A percentile compares a stretch with the other conserved stretches of the same genome.
Conservation (phyloP, 2,797 vertebrate species). For the Octomys mimax region DNA sequence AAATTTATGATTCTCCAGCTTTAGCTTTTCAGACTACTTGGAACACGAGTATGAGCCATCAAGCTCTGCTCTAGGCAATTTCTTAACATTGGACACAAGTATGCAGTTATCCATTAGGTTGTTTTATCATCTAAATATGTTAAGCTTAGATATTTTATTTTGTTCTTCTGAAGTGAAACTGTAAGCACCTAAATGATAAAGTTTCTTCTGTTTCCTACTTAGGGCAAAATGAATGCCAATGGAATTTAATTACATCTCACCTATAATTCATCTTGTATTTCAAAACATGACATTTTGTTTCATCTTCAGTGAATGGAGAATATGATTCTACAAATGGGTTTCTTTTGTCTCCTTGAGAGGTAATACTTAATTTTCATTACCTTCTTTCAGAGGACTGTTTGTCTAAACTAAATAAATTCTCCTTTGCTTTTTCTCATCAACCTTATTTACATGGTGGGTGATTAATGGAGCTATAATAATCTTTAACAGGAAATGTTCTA, state of each 20-base stretch:
- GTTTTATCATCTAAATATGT: constrained; percentile 1
- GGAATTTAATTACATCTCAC: not conserved
- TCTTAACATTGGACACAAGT: not conserved
- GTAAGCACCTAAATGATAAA: not conserved
- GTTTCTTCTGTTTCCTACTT: not conserved
- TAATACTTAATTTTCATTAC: not conserved
- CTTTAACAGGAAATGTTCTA: constrained; percentile 52
- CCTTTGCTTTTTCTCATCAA: constrained; percentile 59
- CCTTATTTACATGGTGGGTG: constrained; percentile 65
- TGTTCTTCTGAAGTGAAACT: not conserved
- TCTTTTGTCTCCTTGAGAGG: constrained; percentile 1
- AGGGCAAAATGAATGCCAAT: not conserved
- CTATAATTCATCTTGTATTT: constrained; percentile 33
- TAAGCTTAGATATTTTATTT: not conserved
- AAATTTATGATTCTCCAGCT: not conserved
- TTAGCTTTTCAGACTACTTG: no score
- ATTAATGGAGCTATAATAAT: constrained; percentile 72
- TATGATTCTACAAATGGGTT: constrained; percentile 1
- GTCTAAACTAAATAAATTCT: not conserved
- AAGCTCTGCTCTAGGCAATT: not conserved
- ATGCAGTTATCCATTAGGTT: not conserved
- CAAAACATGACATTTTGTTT: constrained; percentile 11
- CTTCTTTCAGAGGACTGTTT: constrained; percentile 26
- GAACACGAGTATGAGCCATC: not conserved
- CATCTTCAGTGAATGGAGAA: not conserved